A percentile compares a stretch with the other conserved stretches of the same genome.
These are phyloP conservation scores for Pachymerium ferrugineum DNA, from an alignment of 2,888 invertebrate species.

Conservation along the genomic window DNA sequence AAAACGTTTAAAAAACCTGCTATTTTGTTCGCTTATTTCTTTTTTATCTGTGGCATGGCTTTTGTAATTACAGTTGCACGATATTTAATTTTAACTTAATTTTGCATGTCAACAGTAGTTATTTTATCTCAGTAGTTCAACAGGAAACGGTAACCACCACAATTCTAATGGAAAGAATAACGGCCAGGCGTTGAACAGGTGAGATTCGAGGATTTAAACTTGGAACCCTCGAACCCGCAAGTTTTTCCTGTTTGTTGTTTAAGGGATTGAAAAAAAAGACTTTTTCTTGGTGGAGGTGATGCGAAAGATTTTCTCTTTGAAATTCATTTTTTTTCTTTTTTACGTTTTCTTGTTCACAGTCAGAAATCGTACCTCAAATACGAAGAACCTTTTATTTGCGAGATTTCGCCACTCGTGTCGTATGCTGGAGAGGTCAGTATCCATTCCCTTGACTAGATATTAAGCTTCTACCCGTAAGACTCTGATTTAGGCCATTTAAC, in stretches of 20 bases:
- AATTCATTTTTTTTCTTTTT: not conserved
- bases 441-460: too few relatives aligned
- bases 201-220: not conserved
- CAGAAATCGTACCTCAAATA: conserved; percentile 48
- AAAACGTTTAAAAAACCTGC: not conserved
- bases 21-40: not conserved
- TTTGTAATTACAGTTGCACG: not conserved
- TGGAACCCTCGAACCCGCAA: not conserved
- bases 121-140: conserved; percentile 3
- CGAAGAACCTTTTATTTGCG: conserved; percentile 56
- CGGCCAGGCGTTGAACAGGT: not conserved
- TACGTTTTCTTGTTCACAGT: conserved; percentile 42
- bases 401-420: conserved; percentile 84
- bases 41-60: not conserved
- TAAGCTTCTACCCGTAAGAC: too few relatives aligned
- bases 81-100: not conserved
- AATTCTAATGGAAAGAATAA: not conserved
- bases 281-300: not conserved
- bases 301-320: not conserved
- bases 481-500: not conserved
- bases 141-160: not conserved
- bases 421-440: conserved; percentile 87
- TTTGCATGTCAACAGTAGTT: conserved; percentile 13
- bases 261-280: too few relatives aligned
- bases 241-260: not conserved